Conservation (phyloP, 2,888 invertebrate genomes). For the Dromius quadrimaculatus region DNA sequence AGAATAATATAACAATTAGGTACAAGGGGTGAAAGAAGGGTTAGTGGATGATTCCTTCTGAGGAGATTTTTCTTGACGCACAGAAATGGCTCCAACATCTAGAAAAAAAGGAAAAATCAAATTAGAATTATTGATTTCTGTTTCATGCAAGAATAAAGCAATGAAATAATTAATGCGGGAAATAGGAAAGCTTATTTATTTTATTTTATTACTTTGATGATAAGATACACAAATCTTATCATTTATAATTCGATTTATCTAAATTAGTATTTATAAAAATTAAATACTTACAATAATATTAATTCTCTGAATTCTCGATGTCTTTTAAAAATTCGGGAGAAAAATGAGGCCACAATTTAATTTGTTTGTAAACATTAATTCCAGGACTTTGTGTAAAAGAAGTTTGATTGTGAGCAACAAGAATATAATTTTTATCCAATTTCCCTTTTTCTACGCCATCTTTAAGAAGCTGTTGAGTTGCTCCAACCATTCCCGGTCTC, state of each 20-base stretch:
- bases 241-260: not conserved
- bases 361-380: constrained; percentile 66
- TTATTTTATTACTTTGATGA: no score
- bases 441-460: constrained; percentile 65
- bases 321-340: constrained; percentile 45
- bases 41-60: no score
- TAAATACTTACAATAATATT: not conserved
- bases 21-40: no score
- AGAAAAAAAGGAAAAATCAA: no score
- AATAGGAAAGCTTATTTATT: no score
- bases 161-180: no score
- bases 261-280: not conserved
- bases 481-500: constrained; percentile 65
- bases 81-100: no score
- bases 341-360: constrained; percentile 69
- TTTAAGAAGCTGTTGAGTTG: constrained; percentile 65
- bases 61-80: no score
- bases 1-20: no score
- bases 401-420: constrained; percentile 71
- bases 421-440: constrained; percentile 65
- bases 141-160: no score
- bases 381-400: constrained; percentile 68
- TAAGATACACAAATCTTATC: no score
- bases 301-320: constrained; percentile 1
- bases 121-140: no score